Percentiles rank a stretch among this genome's conserved stretches.
phyloP scores from a whole-genome alignment of 2,797 vertebrate genomes.

The Poecilia velifera region DNA sequence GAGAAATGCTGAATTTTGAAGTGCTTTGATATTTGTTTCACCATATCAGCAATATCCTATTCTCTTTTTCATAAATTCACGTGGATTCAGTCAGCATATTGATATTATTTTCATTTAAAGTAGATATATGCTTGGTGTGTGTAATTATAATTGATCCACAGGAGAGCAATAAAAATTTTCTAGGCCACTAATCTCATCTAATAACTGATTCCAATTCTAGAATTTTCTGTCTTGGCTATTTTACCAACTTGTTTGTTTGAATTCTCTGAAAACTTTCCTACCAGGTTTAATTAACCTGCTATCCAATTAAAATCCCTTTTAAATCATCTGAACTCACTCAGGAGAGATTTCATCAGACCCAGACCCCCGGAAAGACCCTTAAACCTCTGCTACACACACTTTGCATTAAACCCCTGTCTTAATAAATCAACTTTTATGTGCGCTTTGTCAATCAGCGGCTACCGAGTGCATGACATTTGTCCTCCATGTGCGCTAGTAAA shows the following conservation, averaged over 20 bases:
- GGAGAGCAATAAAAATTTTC: neutral
- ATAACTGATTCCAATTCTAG: neutral
- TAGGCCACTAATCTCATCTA: neutral
- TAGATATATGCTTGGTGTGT: neutral
- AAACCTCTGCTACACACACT: slow-evolving; percentile 6
- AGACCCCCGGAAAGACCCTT: slow-evolving; percentile 1
- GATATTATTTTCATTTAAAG: neutral
- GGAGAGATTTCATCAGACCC: slow-evolving; percentile 10
- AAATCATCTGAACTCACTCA: neutral
- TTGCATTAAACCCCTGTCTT: neutral
- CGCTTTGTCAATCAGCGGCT: slow-evolving; percentile 34
- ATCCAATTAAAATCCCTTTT: neutral
- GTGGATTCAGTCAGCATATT: neutral
- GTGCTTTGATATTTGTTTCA: neutral
- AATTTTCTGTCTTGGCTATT: neutral
- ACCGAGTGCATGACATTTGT: slow-evolving; percentile 64
- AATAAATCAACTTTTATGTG: slow-evolving; percentile 16
- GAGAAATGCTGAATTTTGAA: neutral
- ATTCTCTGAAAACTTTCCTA: neutral
- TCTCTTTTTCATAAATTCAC: neutral
- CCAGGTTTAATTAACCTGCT: neutral
- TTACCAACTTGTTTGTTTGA: neutral
- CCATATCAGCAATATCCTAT: neutral
- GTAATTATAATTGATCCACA: neutral
- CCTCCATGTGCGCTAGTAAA: slow-evolving; percentile 70